Evolutionary conservation across 2,888 invertebrate species (phyloP), one percentile per base, ranked within the genome.

Genomic region (Eucriotettix oculatus): DNA sequence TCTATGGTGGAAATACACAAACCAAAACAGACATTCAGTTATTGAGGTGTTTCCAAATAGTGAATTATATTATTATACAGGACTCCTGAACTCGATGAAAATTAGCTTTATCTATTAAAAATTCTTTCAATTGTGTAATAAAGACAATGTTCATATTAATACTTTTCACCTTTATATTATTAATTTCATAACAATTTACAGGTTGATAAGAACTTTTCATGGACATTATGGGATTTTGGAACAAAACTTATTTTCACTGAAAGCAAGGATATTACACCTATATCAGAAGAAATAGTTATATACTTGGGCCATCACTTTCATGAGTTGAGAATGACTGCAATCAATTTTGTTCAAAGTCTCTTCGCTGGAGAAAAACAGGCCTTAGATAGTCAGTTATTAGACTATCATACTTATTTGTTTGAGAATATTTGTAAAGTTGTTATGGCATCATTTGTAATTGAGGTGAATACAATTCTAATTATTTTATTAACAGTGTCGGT

Each of bases 311-410:
- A 62, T 55, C 65, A 65, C n/a, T 66, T 65, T 60, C 60, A 66
- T 59, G 63, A 66, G 63, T 65, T 77, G 2, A 70, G 77, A 42
- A 69, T 77, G 54, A 68, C 71, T 62, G 71, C 74, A 10, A 69
- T 75, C 7, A 68, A 69, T 62, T 73, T 71, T 54, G 61, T 78
- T 9, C 65, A 70, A 44, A 63, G 67, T 14, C 68, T 77, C 58
- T 71, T 76, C 68, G 64, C 64, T 11, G 41, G 64, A 3, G 59
- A 69, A 1, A 60, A 65, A 42, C 12, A 9, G 14, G 65, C 67
- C 7, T 61, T 65, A 3, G 64, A 65, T 17, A 43, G 64, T 5
- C 59, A 70, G 1, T 60, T 65, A 57, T 63, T 68, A 10, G 52
- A 63, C 1, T 68, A 68, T 66, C 72, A 74, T 57, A 64, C 66